These are phyloP conservation scores for Eurois occulta DNA, from an alignment of 2,888 invertebrate species.

Conservation along the genomic window DNA sequence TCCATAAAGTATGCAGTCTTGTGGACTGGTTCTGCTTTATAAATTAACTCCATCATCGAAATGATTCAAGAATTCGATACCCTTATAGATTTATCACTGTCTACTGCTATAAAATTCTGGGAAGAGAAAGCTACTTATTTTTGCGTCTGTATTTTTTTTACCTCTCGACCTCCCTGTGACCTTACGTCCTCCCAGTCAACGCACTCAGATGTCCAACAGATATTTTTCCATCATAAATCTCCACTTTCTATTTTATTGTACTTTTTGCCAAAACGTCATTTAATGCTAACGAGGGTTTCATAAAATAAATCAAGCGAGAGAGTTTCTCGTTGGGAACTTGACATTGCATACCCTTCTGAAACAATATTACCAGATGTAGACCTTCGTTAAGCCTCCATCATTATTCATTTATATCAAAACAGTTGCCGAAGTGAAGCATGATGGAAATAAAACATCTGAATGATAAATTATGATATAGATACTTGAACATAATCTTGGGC, in stretches of 20 bases:
- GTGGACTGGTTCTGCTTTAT: not conserved
- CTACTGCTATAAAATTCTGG: not conserved
- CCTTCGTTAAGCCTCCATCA: not conserved
- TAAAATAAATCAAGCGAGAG: slow-evolving; percentile 52
- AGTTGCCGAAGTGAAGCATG: slow-evolving; percentile 1
- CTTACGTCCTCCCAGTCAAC: slow-evolving; percentile 46
- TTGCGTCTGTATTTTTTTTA: slow-evolving; percentile 1
- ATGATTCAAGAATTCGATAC: not conserved
- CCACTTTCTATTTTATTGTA: slow-evolving; percentile 51
- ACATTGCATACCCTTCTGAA: slow-evolving; percentile 34
- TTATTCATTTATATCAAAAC: slow-evolving; percentile 27
- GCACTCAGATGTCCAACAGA: slow-evolving; percentile 37
- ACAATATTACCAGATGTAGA: slow-evolving; percentile 36
- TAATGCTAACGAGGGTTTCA: slow-evolving; percentile 56
- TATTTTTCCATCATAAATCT: slow-evolving; percentile 55
- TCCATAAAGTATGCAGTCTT: not conserved
- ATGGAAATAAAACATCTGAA: slow-evolving; percentile 1
- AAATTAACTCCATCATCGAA: not conserved
- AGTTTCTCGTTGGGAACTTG: slow-evolving; percentile 33
- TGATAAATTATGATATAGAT: not conserved
- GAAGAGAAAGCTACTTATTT: slow-evolving; percentile 18
- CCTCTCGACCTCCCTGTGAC: slow-evolving; percentile 37
- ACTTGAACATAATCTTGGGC: not conserved
- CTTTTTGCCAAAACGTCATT: slow-evolving; percentile 56
- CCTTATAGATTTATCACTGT: not conserved